These are phyloP conservation scores for Horisme vitalbata DNA, from an alignment of 2,888 invertebrate genomes.

Conservation along the genomic window DNA sequence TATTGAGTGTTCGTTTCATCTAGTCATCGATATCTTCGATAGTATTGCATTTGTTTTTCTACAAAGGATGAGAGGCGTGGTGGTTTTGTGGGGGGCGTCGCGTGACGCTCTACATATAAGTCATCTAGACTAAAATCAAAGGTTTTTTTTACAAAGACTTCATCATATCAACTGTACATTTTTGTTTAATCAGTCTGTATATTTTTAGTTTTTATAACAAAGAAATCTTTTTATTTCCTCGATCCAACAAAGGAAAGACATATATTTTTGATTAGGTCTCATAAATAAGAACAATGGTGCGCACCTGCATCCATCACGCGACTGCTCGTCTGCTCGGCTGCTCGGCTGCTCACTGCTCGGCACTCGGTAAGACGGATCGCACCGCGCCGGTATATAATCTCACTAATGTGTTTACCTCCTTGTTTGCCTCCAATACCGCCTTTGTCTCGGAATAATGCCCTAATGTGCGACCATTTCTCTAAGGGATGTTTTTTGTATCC, in stretches of 20 bases:
- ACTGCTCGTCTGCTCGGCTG: too few species aligned
- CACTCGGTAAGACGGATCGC: slow-evolving; percentile 52
- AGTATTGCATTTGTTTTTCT: neutral
- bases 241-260: neutral
- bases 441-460: slow-evolving; percentile 58
- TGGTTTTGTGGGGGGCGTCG: too few species aligned
- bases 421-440: slow-evolving; percentile 59
- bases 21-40: neutral
- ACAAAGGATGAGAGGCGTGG: neutral
- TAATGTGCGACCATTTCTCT: slow-evolving; percentile 56
- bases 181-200: too few species aligned
- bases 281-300: slow-evolving; percentile 3
- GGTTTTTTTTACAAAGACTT: too few species aligned
- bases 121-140: too few species aligned
- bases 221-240: neutral
- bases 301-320: slow-evolving; percentile 12
- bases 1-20: slow-evolving; percentile 1
- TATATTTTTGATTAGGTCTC: slow-evolving; percentile 5
- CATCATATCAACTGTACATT: too few species aligned
- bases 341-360: too few species aligned
- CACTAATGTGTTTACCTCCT: slow-evolving; percentile 71
- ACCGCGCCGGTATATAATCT: slow-evolving; percentile 53
- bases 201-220: too few species aligned
- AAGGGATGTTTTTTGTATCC: slow-evolving; percentile 39
- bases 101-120: too few species aligned